Percentiles rank a stretch among this genome's conserved stretches.
phyloP scores from a whole-genome alignment of 2,888 invertebrate genomes.

The Andrena chrysosceles region DNA sequence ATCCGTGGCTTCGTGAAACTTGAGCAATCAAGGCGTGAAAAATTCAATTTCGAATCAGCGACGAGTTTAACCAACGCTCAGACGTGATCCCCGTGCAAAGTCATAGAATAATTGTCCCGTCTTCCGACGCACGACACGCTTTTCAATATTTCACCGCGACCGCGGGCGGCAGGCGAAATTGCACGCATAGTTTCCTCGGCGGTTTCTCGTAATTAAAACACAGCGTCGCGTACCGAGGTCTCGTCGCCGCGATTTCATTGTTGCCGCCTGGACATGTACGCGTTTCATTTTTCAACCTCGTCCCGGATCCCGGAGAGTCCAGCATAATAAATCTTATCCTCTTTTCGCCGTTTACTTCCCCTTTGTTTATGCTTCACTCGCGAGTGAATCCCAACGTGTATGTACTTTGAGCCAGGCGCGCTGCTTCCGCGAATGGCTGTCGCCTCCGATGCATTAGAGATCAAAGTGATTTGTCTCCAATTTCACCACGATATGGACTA shows the following conservation, averaged over 20 bases:
- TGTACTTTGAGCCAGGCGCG: neutral
- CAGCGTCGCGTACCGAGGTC: neutral
- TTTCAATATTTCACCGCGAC: conserved; percentile 21
- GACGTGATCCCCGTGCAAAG: neutral
- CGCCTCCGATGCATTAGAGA: neutral
- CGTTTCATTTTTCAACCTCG: conserved; percentile 30
- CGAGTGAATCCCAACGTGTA: conserved; percentile 33
- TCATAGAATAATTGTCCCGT: conserved; percentile 15
- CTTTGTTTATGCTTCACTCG: conserved; percentile 53
- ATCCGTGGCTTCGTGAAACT: neutral
- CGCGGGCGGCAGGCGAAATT: neutral
- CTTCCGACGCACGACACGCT: conserved; percentile 3
- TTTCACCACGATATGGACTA: neutral
- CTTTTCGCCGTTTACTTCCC: conserved; percentile 32
- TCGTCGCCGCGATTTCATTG: conserved; percentile 37
- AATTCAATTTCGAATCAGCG: conserved; percentile 24
- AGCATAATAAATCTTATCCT: conserved; percentile 68
- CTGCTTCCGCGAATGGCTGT: neutral
- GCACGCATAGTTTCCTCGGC: conserved; percentile 2
- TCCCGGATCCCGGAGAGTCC: conserved; percentile 43
- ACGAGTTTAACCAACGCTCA: neutral
- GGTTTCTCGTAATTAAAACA: conserved; percentile 44
- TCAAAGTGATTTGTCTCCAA: neutral
- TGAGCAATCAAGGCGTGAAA: conserved; percentile 20
- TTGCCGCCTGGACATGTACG: conserved; percentile 23